Base-by-base conservation (phyloP, 2,113 vertebrate species). In the Hippocampus mohnikei region DNA sequence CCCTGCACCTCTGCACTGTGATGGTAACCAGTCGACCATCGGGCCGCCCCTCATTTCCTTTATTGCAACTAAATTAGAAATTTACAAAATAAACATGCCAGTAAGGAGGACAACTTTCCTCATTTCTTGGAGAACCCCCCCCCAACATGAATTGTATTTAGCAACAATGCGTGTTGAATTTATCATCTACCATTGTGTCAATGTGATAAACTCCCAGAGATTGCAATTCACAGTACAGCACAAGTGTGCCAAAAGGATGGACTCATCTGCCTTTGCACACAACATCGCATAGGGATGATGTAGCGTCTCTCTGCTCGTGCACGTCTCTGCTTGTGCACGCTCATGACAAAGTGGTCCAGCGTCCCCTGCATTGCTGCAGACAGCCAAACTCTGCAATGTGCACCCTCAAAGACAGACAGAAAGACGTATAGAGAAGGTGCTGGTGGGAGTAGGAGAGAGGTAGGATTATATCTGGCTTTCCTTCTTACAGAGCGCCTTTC, bases 291-390 rank as follows among this genome's bases (percentile, higher is more conserved):
- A 60, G 58, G 58, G 41, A 72, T 37, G 44, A 75, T 72, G 75
- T 73, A 72, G 75, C 63, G 37, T 37, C 67, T 67, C 63, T 27
- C 25, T 42, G 48, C 72, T 55, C 25, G 23, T 44, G n/a, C 62
- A 63, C 44, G 52, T 23, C 64, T 65, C 40, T 72, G 48, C 59
- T 76, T 29, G 53, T 84, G 66, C 64, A 58, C 71, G 67, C 83
- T 79, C 75, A 68, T 82, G 66, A 85, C 58, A 74, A 80, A 84
- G 72, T 73, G 59, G 27, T 76, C 80, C 75, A 76, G 79, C 74
- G 78, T 85, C 76, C 79, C 62, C 87, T 81, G 88, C 88, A 88
- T 81, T 89, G 87, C 81, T 78, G 87, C 86, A 87, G 77, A 88
- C 75, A 78, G 77, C 66, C 81, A 82, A 85, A 78, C 78, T 80